Conservation (phyloP, 1,140 invertebrate genomes). For the Anastatus disparis region DNA sequence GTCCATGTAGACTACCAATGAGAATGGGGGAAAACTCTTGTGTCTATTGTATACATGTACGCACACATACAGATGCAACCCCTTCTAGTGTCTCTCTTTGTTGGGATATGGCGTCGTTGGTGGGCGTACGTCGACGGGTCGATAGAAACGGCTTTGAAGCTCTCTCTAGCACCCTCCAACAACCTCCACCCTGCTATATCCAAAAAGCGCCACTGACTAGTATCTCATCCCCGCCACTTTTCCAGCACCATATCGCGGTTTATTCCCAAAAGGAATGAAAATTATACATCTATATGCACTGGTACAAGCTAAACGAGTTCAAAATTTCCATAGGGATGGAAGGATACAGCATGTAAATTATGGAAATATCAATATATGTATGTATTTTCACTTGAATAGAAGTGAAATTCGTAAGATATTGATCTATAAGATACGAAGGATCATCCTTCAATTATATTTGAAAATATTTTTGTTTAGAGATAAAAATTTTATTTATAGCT, state of each 20-base stretch:
- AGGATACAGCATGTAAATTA: no score
- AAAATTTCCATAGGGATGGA: constrained; percentile 12
- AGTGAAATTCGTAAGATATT: no score
- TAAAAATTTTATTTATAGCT: no score
- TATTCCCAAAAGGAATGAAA: constrained; percentile 29
- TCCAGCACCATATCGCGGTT: not conserved
- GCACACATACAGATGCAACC: not conserved
- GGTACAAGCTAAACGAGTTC: constrained; percentile 5
- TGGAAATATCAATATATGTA: no score
- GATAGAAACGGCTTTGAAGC: constrained; percentile 56
- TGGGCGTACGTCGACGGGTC: constrained; percentile 56
- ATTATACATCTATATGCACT: constrained; percentile 6
- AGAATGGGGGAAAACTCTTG: no score
- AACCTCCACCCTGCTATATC: no score
- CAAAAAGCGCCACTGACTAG: constrained; percentile 44
- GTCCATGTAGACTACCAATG: no score
- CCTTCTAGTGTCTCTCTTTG: not conserved
- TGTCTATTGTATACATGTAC: no score
- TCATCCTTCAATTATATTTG: no score
- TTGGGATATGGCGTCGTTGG: constrained; percentile 55
- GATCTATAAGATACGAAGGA: no score
- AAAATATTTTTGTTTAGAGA: no score
- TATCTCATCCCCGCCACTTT: constrained; percentile 15
- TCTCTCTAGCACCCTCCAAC: constrained; percentile 36
- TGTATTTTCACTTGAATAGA: no score